Percentiles rank a stretch among this genome's conserved stretches.
Evolutionary conservation across 2,797 vertebrate species (phyloP).

Genomic region (Telmatherina bonti): DNA sequence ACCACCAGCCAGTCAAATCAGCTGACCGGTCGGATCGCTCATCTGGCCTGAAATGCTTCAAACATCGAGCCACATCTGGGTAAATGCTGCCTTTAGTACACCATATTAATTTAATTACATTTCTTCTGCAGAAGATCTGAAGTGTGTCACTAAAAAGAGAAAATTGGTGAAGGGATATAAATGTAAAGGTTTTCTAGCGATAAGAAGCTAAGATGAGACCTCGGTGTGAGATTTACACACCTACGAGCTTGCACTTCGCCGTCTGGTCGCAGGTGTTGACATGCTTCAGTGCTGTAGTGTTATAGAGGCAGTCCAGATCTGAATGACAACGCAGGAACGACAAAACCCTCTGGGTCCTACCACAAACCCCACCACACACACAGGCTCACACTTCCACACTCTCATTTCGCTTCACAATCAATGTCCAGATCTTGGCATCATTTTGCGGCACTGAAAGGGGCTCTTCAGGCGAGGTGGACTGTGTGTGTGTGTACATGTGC

Average conservation of each 20-base stretch:
- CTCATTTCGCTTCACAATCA: conserved; percentile 52
- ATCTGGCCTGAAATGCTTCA: background rate
- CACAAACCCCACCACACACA: conserved; percentile 25
- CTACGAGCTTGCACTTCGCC: background rate
- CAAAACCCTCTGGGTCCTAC: conserved; percentile 34
- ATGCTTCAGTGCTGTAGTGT: conserved; percentile 28
- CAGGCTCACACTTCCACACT: conserved; percentile 4
- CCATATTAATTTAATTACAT: background rate
- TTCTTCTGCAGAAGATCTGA: background rate
- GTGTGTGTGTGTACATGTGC: conserved; percentile 4
- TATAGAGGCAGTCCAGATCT: conserved; percentile 38
- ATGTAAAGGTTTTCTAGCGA: conserved; percentile 4
- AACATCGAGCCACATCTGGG: background rate
- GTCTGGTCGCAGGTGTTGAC: conserved; percentile 37
- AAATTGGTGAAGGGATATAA: background rate
- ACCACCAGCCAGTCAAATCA: background rate
- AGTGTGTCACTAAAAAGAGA: background rate
- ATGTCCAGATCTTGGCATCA: conserved; percentile 65
- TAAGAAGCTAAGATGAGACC: background rate
- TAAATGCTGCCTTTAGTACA: background rate
- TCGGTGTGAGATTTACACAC: conserved; percentile 12
- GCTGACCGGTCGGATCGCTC: background rate
- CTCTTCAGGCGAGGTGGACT: conserved; percentile 24
- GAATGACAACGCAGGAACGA: conserved; percentile 39
- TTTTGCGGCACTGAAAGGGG: conserved; percentile 44